Percentiles rank a stretch among this genome's conserved stretches.
These are phyloP conservation scores for Eristalis arbustorum DNA, from an alignment of 2,888 invertebrate genomes.

Conservation along the genomic window DNA sequence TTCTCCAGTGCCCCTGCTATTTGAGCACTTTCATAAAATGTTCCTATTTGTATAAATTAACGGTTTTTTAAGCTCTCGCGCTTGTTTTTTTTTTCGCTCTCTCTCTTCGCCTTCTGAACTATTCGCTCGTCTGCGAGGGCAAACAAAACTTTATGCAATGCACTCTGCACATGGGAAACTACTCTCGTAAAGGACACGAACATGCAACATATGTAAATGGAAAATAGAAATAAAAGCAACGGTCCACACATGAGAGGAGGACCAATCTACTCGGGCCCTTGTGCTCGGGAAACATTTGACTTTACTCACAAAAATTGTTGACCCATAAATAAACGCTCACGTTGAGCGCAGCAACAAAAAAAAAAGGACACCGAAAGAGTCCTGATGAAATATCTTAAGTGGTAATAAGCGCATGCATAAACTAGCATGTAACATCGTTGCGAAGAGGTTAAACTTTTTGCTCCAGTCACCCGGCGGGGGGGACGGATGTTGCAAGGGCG, in stretches of 20 bases:
- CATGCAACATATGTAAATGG: slow-evolving; percentile 60
- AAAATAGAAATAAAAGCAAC: slow-evolving; percentile 21
- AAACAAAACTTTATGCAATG: slow-evolving; percentile 26
- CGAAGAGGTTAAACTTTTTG: slow-evolving; percentile 42
- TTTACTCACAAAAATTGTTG: slow-evolving; percentile 58
- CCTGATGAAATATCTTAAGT: slow-evolving; percentile 48
- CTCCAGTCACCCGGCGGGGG: slow-evolving; percentile 7
- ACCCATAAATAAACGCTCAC: slow-evolving; percentile 59
- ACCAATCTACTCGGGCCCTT: slow-evolving; percentile 29
- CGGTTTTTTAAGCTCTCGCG: slow-evolving; percentile 16
- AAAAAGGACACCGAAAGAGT: slow-evolving; percentile 43
- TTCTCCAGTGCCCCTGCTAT: slow-evolving; percentile 6
- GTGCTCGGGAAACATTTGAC: slow-evolving; percentile 33
- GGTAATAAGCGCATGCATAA: slow-evolving; percentile 60
- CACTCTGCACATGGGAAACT: slow-evolving; percentile 1
- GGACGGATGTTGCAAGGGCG: neutral
- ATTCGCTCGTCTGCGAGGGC: slow-evolving; percentile 5
- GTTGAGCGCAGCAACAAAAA: slow-evolving; percentile 2
- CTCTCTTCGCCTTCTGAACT: neutral
- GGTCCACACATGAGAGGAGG: neutral
- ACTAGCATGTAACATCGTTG: slow-evolving; percentile 41
- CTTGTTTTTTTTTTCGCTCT: neutral
- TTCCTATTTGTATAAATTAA: slow-evolving; percentile 60
- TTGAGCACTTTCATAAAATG: slow-evolving; percentile 49
- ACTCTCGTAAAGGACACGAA: slow-evolving; percentile 34